Conservation (phyloP, 2,888 invertebrate genomes). For the Drosophila incognita region DNA sequence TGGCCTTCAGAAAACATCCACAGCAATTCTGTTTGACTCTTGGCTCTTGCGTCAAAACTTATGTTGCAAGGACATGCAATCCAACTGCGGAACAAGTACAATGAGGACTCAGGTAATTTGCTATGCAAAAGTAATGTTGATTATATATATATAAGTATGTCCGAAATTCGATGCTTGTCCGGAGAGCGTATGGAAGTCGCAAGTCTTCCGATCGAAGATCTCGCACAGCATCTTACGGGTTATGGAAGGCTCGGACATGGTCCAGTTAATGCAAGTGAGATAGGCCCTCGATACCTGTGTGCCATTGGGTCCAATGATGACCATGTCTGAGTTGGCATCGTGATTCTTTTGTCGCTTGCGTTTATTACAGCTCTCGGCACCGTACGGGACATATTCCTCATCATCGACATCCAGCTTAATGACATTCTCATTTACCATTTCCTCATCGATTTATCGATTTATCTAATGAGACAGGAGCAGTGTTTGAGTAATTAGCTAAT, state of each 20-base stretch:
- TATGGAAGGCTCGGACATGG: conserved; percentile 85
- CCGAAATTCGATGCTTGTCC: conserved; percentile 84
- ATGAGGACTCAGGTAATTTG: conserved; percentile 20
- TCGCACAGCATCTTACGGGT: conserved; percentile 87
- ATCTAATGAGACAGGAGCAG: conserved; percentile 27
- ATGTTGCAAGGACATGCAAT: conserved; percentile 4
- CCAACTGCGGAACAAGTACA: not conserved
- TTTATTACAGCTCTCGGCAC: conserved; percentile 14
- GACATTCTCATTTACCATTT: not conserved
- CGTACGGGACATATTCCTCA: conserved; percentile 62
- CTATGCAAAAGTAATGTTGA: conserved; percentile 1
- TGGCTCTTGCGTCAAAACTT: not conserved
- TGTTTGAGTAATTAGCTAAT: no score
- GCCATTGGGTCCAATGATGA: conserved; percentile 84
- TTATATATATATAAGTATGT: not conserved
- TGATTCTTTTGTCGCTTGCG: conserved; percentile 47
- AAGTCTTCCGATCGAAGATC: conserved; percentile 86
- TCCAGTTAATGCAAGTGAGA: conserved; percentile 86
- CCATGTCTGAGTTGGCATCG: conserved; percentile 43
- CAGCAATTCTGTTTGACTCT: not conserved
- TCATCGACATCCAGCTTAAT: conserved; percentile 45
- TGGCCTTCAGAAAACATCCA: not conserved
- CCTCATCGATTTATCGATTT: conserved; percentile 41
- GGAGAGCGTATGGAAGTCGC: conserved; percentile 87
- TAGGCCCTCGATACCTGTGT: conserved; percentile 82